phyloP scores from a whole-genome alignment of 2,113 vertebrate genomes.

The Hippocampus barbouri region DNA sequence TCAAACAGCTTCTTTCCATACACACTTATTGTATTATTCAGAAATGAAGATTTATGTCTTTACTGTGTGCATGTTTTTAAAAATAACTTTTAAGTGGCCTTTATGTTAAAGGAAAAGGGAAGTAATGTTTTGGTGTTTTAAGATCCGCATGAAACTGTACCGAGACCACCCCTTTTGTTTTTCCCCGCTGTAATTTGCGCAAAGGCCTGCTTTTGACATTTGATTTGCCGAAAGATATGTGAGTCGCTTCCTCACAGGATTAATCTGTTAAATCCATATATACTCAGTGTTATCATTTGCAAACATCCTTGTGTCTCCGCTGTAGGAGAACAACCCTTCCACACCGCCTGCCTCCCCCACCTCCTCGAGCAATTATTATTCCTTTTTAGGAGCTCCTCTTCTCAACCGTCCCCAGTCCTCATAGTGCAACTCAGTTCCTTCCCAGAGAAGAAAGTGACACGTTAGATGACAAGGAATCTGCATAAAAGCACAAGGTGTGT shows the following conservation, averaged over 20 bases:
- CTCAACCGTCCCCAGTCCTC: slow-evolving; percentile 40
- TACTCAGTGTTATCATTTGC: slow-evolving; percentile 43
- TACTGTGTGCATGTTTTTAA: slow-evolving; percentile 22
- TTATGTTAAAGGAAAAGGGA: slow-evolving; percentile 38
- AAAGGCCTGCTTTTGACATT: slow-evolving; percentile 17
- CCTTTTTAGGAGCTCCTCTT: slow-evolving; percentile 55
- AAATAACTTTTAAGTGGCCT: slow-evolving; percentile 7
- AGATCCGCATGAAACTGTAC: slow-evolving; percentile 1
- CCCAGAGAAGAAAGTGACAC: slow-evolving; percentile 62
- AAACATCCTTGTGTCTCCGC: slow-evolving; percentile 44
- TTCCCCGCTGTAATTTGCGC: slow-evolving; percentile 15
- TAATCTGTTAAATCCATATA: slow-evolving; percentile 18
- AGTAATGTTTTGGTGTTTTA: slow-evolving; percentile 35
- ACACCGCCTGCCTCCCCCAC: slow-evolving; percentile 43
- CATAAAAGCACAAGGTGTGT: slow-evolving; percentile 66
- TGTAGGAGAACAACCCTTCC: slow-evolving; percentile 36
- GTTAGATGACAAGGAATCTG: slow-evolving; percentile 57
- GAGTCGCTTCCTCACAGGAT: slow-evolving; percentile 24
- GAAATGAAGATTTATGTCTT: slow-evolving; percentile 47
- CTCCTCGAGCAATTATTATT: slow-evolving; percentile 55
- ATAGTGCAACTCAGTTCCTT: slow-evolving; percentile 42
- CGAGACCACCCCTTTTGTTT: neutral
- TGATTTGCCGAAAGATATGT: slow-evolving; percentile 9
- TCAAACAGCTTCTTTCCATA: slow-evolving; percentile 37
- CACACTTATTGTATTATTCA: slow-evolving; percentile 32